These are phyloP conservation scores for Macrosoma leucophasiata DNA, from an alignment of 2,888 invertebrate genomes.

Conservation along the genomic window DNA sequence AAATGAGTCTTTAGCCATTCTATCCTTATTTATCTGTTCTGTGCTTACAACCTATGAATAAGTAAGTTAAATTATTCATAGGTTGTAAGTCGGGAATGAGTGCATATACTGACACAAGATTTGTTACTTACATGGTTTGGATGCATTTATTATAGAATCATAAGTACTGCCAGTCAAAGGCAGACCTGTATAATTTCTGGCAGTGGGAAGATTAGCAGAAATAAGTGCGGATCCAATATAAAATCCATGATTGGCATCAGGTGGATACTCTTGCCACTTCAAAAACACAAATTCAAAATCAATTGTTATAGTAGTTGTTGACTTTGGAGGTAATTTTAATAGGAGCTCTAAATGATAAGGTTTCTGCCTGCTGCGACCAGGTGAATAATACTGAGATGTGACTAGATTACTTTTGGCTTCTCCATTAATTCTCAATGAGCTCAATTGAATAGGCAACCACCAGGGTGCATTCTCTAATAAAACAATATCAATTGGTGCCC, in stretches of 20 bases:
- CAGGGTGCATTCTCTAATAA: slow-evolving; percentile 94
- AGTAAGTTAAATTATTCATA: too few relatives aligned
- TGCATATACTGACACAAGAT: not conserved
- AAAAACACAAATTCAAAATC: slow-evolving; percentile 97
- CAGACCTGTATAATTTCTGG: slow-evolving; percentile 85
- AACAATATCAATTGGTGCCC: slow-evolving; percentile 83
- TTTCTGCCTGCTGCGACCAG: slow-evolving; percentile 88
- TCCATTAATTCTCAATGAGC: slow-evolving; percentile 85
- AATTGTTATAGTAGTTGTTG: slow-evolving; percentile 87
- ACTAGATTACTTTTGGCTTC: slow-evolving; percentile 75
- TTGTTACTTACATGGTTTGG: slow-evolving; percentile 63
- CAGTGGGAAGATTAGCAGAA: slow-evolving; percentile 84
- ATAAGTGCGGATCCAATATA: slow-evolving; percentile 94
- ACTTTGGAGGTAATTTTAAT: slow-evolving; percentile 85
- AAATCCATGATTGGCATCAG: slow-evolving; percentile 99
- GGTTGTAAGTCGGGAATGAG: too few relatives aligned
- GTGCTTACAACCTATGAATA: too few relatives aligned
- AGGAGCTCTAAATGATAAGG: slow-evolving; percentile 93
- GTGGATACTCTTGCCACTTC: slow-evolving; percentile 99
- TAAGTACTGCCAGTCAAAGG: slow-evolving; percentile 83
- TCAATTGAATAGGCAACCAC: slow-evolving; percentile 92
- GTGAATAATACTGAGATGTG: slow-evolving; percentile 75
- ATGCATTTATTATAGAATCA: slow-evolving; percentile 79
- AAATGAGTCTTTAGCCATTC: too few relatives aligned
- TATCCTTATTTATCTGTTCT: too few relatives aligned